These are phyloP conservation scores for Tenebrosternarchus preto DNA, from an alignment of 2,113 vertebrate species.

Conservation along the genomic window DNA sequence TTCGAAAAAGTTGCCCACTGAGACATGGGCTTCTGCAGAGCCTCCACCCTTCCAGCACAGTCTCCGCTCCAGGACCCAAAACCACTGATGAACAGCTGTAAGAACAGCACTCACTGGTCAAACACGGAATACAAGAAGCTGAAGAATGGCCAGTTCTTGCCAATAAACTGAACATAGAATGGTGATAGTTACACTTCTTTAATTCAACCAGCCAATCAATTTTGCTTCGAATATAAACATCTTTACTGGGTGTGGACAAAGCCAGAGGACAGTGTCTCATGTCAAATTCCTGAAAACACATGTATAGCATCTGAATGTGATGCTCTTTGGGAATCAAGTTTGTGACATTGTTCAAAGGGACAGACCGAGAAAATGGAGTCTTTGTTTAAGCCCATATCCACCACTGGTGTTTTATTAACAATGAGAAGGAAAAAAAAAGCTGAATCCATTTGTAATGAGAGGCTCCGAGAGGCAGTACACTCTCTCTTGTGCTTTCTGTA, in stretches of 20 bases:
- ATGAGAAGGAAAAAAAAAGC: constrained; percentile 10
- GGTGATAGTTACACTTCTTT: neutral
- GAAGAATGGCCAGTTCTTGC: neutral
- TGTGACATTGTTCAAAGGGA: neutral
- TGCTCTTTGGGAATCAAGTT: neutral
- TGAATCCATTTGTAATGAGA: constrained; percentile 18
- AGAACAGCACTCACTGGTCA: neutral
- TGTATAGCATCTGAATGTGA: neutral
- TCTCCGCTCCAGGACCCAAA: neutral
- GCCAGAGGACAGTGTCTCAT: neutral
- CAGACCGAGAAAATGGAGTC: neutral
- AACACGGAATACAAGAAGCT: neutral
- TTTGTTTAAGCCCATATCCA: constrained; percentile 2
- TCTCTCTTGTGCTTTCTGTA: neutral
- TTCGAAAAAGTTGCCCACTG: constrained; percentile 18
- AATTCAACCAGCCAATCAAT: neutral
- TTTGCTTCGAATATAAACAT: neutral
- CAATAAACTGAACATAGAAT: neutral
- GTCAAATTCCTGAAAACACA: neutral
- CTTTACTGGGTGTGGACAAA: neutral
- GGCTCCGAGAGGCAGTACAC: neutral
- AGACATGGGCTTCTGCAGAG: neutral
- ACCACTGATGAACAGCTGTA: neutral
- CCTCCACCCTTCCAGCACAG: no score
- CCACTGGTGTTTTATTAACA: neutral